A percentile compares a stretch with the other conserved stretches of the same genome.
Conservation (phyloP, 1,140 invertebrate species). For the Brachionus angularis region DNA sequence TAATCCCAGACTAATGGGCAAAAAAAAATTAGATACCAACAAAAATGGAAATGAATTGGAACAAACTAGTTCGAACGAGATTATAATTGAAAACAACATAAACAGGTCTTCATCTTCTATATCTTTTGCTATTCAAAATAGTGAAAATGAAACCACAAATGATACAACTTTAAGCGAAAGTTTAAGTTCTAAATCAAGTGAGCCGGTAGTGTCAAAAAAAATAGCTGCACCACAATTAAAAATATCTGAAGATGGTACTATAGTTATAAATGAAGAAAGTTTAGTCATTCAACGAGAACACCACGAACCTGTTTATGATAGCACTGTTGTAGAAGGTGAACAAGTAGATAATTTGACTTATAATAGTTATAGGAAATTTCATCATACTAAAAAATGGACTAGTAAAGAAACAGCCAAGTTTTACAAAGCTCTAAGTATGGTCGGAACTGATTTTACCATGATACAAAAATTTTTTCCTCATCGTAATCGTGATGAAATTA, state of each 20-base stretch:
- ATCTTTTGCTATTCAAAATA: not conserved
- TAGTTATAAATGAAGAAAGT: slow-evolving; percentile 43
- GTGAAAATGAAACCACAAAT: slow-evolving; percentile 25
- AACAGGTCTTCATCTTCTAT: not conserved
- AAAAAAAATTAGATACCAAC: too few species aligned
- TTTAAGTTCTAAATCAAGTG: slow-evolving; percentile 27
- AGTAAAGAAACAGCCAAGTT: slow-evolving; percentile 34
- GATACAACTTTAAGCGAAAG: slow-evolving; percentile 25
- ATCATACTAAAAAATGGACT: slow-evolving; percentile 39
- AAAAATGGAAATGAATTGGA: too few species aligned
- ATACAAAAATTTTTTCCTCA: slow-evolving; percentile 44
- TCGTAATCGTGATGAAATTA: slow-evolving; percentile 42
- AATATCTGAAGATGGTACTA: slow-evolving; percentile 34
- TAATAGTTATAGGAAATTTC: slow-evolving; percentile 40
- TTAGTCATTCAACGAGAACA: slow-evolving; percentile 5
- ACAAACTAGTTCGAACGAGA: too few species aligned
- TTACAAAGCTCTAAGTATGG: slow-evolving; percentile 41
- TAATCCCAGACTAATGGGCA: not conserved
- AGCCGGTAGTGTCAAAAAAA: not conserved
- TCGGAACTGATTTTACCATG: slow-evolving; percentile 45
- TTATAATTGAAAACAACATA: not conserved
- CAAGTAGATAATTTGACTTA: slow-evolving; percentile 41
- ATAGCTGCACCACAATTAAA: slow-evolving; percentile 15
- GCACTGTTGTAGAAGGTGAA: slow-evolving; percentile 1
- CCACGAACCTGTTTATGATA: not conserved